Base-by-base conservation (phyloP, 1,140 invertebrate species). In the Drosophila persimilis region DNA sequence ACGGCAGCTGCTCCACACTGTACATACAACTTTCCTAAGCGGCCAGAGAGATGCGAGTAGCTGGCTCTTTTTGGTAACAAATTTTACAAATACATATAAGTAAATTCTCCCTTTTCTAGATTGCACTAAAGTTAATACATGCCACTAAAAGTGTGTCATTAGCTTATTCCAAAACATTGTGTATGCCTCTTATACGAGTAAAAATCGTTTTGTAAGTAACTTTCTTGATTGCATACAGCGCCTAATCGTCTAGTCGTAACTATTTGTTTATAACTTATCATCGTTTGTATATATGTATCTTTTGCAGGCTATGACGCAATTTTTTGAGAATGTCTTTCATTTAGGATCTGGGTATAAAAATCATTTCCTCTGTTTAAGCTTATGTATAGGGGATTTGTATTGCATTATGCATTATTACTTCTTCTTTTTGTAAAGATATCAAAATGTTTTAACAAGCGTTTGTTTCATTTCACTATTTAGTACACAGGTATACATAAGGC, bases 211-310 rank as follows among this genome's bases (percentile, higher is more conserved):
- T 66, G 55, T 60, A 85, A 85, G 77, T 84, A 80, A 84, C 80
- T 31, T 70, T 74, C n/a, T 75, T 84, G 81, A 84, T 84, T 85
- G 80, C 80, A 84, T 73, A 59, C 67, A 56, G 80, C 80, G 60
- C 50, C 77, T 79, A 70, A 39, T 39, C 35, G 44, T 77, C 51
- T 43, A 70, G 59, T 58, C 48, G 4, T 60, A 39, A 39, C 35
- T 35, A 46, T 45, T 45, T 46, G 43, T 75, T 35, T 65, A 65
- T 64, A 62, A 13, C 4, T 13, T 39, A 39, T 39, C 35, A 13
- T 39, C 11, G 3, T 39, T 39, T 39, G 11, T 54, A 51, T 66
- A 70, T 55, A 56, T 43, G 22, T 29, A 58, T 74, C 29, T 59
- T 75, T 50, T 65, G 43, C 65, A 61, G 71, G 51, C 65, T 45